Percentiles rank a stretch among this genome's conserved stretches.
Evolutionary conservation across 2,888 invertebrate genomes (phyloP).

Genomic region (Mongoloraphidia duomilia): DNA sequence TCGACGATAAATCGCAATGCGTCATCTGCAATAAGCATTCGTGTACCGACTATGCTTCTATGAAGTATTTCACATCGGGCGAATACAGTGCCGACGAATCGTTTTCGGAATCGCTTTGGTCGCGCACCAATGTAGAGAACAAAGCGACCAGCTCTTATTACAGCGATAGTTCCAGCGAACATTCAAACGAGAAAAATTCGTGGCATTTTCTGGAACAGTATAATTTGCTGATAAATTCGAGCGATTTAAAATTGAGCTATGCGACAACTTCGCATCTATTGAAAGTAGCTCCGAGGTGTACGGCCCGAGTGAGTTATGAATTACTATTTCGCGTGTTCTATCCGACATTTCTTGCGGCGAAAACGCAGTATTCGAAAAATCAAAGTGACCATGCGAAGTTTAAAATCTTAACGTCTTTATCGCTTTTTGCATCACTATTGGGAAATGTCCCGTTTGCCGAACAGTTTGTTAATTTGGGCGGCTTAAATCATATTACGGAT

Average conservation of each 20-base stretch:
- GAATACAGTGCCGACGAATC: slow-evolving; percentile 1
- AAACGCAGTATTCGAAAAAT: slow-evolving; percentile 33
- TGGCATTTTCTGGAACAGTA: slow-evolving; percentile 46
- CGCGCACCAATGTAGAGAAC: slow-evolving; percentile 27
- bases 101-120: not conserved
- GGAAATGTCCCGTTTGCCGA: slow-evolving; percentile 40
- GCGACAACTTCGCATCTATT: slow-evolving; percentile 41
- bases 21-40: slow-evolving; percentile 27
- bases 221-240: slow-evolving; percentile 34
- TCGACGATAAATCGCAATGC: slow-evolving; percentile 28
- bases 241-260: slow-evolving; percentile 30
- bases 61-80: slow-evolving; percentile 1
- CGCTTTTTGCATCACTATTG: slow-evolving; percentile 41
- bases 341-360: slow-evolving; percentile 42
- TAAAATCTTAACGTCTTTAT: slow-evolving; percentile 41
- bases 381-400: slow-evolving; percentile 37
- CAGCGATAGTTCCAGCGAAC: slow-evolving; percentile 1
- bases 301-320: slow-evolving; percentile 38
- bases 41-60: slow-evolving; percentile 1
- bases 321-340: slow-evolving; percentile 44
- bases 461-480: slow-evolving; percentile 41
- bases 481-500: slow-evolving; percentile 38
- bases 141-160: slow-evolving; percentile 19
- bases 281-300: slow-evolving; percentile 39
- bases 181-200: slow-evolving; percentile 27